phyloP scores from a whole-genome alignment of 2,888 invertebrate genomes.

The Dryadula phaetusa region DNA sequence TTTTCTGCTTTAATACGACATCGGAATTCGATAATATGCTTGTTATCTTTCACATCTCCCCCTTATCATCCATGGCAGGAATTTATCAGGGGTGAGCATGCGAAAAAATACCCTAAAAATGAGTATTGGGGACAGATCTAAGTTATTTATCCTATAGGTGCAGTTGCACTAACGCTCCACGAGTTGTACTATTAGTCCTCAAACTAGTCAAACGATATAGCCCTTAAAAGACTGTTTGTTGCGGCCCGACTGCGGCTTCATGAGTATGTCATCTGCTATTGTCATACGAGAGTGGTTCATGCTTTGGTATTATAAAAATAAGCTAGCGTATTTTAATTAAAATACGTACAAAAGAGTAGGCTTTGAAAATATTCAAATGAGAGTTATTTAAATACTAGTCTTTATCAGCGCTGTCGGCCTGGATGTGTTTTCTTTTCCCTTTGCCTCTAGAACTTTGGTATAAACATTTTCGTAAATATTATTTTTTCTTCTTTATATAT shows the following conservation, averaged over 20 bases:
- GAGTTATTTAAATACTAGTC: constrained; percentile 35
- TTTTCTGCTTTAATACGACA: constrained; percentile 76
- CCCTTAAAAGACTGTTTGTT: constrained; percentile 38
- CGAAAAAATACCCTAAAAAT: constrained; percentile 81
- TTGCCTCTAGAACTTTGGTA: constrained; percentile 12
- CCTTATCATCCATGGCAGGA: constrained; percentile 53
- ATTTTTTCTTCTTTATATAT: neutral
- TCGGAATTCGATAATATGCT: constrained; percentile 81
- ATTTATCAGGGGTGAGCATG: constrained; percentile 74
- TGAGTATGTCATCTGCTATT: constrained; percentile 48
- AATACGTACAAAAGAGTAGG: constrained; percentile 42
- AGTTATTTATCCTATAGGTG: constrained; percentile 54
- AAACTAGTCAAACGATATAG: constrained; percentile 38
- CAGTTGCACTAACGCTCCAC: constrained; percentile 36
- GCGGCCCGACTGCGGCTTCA: constrained; percentile 44
- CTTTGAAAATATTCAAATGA: constrained; percentile 41
- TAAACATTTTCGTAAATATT: constrained; percentile 8
- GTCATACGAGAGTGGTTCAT: constrained; percentile 46
- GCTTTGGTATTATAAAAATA: constrained; percentile 46
- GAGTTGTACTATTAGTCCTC: constrained; percentile 28
- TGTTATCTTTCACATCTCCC: constrained; percentile 78
- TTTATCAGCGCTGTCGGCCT: constrained; percentile 25
- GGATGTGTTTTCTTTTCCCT: constrained; percentile 28
- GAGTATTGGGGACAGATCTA: constrained; percentile 68
- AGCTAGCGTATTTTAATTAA: constrained; percentile 46